Evolutionary conservation across 92 coral and sea anemone species (phyloP).

Genomic region (Parazoanthus swiftii): DNA sequence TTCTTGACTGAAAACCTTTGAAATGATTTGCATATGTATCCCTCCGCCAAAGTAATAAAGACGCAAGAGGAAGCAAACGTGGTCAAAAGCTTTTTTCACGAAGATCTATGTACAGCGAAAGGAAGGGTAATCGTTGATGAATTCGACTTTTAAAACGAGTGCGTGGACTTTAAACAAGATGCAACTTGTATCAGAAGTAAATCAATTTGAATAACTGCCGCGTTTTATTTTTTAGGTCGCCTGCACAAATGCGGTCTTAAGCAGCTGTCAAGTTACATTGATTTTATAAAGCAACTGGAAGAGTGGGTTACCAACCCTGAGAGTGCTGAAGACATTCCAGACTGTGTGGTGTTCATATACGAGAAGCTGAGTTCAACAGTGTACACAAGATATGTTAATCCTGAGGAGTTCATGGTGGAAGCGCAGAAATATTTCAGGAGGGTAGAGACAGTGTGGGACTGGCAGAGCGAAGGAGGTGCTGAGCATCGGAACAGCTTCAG

Average conservation of each 20-base stretch:
- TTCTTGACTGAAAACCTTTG: no score
- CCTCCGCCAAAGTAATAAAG: no score
- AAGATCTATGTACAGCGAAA: no score
- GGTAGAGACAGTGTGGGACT: slow-evolving; percentile 61
- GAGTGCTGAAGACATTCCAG: slow-evolving; percentile 60
- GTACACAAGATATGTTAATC: slow-evolving; percentile 52
- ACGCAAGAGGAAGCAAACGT: no score
- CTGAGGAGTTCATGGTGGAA: slow-evolving; percentile 56
- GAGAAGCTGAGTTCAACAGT: slow-evolving; percentile 49
- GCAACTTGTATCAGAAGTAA: background rate
- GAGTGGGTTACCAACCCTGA: slow-evolving; percentile 47
- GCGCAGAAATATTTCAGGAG: slow-evolving; percentile 63
- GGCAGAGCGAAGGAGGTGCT: slow-evolving; percentile 69
- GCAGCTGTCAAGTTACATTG: slow-evolving; percentile 64
- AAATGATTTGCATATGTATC: no score
- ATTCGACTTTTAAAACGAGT: no score
- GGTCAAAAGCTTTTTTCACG: no score
- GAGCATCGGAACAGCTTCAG: slow-evolving; percentile 50
- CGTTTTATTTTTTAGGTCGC: slow-evolving; percentile 44
- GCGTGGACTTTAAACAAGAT: no score
- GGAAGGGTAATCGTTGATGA: no score
- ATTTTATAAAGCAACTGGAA: slow-evolving; percentile 58
- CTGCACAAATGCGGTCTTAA: slow-evolving; percentile 72
- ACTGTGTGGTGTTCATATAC: slow-evolving; percentile 60
- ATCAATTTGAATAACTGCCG: background rate